phyloP scores from a whole-genome alignment of 1,140 invertebrate genomes.

The Bombus polaris region DNA sequence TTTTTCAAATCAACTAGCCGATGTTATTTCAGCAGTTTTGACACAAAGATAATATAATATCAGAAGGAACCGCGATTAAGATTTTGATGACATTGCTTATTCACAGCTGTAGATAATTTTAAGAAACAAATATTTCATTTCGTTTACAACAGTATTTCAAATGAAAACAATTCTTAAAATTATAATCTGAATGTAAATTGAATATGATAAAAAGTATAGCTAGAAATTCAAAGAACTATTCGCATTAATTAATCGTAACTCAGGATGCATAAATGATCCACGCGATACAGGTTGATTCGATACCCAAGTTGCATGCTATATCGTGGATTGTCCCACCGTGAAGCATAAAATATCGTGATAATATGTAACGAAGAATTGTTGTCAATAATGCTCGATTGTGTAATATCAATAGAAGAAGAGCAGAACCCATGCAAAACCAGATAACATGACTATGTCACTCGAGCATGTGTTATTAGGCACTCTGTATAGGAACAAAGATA shows the following conservation, averaged over 20 bases:
- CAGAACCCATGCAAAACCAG: too few relatives aligned
- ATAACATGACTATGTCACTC: background rate
- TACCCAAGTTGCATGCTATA: background rate
- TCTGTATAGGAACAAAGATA: background rate
- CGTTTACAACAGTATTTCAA: background rate
- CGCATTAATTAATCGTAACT: background rate
- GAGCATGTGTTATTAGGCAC: background rate
- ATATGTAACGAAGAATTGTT: background rate
- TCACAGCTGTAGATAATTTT: background rate
- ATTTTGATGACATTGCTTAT: background rate
- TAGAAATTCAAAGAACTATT: background rate
- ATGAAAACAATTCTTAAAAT: too few relatives aligned
- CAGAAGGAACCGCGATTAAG: background rate
- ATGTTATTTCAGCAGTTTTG: background rate
- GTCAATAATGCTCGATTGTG: background rate
- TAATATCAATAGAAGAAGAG: background rate
- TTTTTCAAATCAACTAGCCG: too few relatives aligned
- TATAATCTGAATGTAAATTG: background rate
- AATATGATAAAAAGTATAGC: too few relatives aligned
- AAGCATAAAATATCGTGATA: background rate
- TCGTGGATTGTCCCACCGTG: background rate
- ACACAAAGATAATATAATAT: background rate
- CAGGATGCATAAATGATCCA: background rate
- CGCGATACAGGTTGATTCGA: background rate
- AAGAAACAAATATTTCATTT: background rate